phyloP scores from a whole-genome alignment of 2,797 vertebrate species.

The Clarias fuscus region DNA sequence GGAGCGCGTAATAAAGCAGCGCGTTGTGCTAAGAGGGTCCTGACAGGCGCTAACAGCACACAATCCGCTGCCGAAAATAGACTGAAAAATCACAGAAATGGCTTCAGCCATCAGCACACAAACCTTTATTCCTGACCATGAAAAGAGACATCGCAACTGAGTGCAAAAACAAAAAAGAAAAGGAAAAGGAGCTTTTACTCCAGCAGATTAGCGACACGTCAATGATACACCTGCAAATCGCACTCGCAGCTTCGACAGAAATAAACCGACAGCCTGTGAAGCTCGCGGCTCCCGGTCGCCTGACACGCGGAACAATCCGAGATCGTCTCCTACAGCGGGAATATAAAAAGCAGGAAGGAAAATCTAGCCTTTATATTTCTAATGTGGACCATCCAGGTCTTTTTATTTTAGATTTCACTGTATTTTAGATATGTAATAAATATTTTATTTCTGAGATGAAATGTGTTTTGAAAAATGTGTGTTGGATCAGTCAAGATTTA shows the following conservation, averaged over 20 bases:
- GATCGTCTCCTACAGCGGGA: neutral
- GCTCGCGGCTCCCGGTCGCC: neutral
- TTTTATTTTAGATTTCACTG: neutral
- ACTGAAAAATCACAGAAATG: neutral
- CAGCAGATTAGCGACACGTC: neutral
- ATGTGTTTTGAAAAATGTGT: neutral
- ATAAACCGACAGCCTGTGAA: conserved; percentile 10
- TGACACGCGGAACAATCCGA: neutral
- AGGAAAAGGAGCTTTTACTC: neutral
- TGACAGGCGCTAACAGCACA: neutral
- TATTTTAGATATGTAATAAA: too few relatives aligned
- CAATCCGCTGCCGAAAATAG: neutral
- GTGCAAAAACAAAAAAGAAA: neutral
- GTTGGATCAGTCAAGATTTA: neutral
- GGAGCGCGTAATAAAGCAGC: neutral
- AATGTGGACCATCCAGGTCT: too few relatives aligned
- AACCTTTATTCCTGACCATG: neutral
- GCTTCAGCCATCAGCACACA: neutral
- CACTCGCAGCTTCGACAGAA: conserved; percentile 1
- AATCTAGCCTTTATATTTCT: neutral
- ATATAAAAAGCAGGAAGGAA: neutral
- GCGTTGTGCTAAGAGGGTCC: neutral
- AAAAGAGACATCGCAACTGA: neutral
- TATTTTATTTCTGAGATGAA: neutral
- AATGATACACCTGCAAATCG: neutral